Percentiles rank a stretch among this genome's conserved stretches.
phyloP scores from a whole-genome alignment of 2,888 invertebrate genomes.

The Rotaria socialis region DNA sequence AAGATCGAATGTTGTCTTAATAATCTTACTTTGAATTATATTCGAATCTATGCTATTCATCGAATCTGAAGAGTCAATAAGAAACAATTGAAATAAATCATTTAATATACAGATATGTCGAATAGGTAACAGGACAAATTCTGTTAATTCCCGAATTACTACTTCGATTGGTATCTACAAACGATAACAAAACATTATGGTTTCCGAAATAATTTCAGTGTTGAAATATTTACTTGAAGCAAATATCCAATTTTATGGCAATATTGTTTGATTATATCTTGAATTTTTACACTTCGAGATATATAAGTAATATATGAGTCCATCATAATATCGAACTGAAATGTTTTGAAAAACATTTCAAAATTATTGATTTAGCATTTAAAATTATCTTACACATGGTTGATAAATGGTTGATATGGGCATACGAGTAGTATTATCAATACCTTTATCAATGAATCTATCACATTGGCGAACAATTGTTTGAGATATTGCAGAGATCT shows the following conservation, averaged over 20 bases:
- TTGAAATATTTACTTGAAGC: background rate
- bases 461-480: background rate
- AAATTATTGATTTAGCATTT: too few relatives aligned
- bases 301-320: constrained; percentile 10
- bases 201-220: too few relatives aligned
- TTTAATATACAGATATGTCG: background rate
- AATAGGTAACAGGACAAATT: background rate
- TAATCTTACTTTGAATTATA: too few relatives aligned
- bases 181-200: background rate
- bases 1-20: too few relatives aligned
- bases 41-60: background rate
- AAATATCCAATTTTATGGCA: background rate
- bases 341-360: background rate
- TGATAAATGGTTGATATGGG: background rate
- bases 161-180: background rate
- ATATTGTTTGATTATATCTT: background rate
- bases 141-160: background rate
- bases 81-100: background rate
- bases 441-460: background rate
- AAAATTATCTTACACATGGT: background rate
- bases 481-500: background rate
- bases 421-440: background rate
- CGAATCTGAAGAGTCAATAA: background rate
- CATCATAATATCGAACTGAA: background rate
- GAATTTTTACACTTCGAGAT: background rate